Base-by-base conservation (phyloP, 2,888 invertebrate genomes). In the Pharmacophagus antenor region DNA sequence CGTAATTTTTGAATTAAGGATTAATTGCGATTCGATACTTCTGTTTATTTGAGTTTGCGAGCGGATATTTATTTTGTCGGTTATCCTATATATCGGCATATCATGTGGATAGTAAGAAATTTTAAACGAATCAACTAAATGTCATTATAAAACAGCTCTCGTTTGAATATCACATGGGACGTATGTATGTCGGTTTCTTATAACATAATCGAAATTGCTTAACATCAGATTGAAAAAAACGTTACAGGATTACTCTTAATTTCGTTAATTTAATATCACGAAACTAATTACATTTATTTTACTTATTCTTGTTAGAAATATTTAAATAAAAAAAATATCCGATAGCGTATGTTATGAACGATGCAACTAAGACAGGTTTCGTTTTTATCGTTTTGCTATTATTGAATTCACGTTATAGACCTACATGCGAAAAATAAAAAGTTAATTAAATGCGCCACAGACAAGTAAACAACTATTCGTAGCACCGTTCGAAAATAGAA, bases 1-100 rank as follows among this genome's bases (percentile, higher is more conserved):
- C 74, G 79, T 77, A 75, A 80, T 79, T 82, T n/a, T 73, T 70
- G 70, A 82, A 79, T 77, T 75, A 78, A 77, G 74, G 69, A 70
- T 59, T 63, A 69, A 71, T 72, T 69, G 70, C 62, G 67, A 71
- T 70, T 72, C 71, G 74, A 76, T 74, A 72, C 68, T 70, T 71
- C 70, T 66, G 70, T 68, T 68, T 51, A 51, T 56, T 55, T 60
- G 44, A 37, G 55, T 46, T 44, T 51, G 44, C 37, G 37, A 46
- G 55, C 66, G 66, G 64, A 62, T 67, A 56, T 55, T 37, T 15
- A n/a, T 37, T 37, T 15, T 4, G 10, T 37, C 37, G 37, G n/a
- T 37, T 27, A n/a, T 54, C 20, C 53, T 7, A 20, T 21, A 49
- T 27, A 37, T 49, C 37, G 17, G 21, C 17, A 54, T 42, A 53